These are phyloP conservation scores for Oegoconia quadripuncta DNA, from an alignment of 2,888 invertebrate genomes.

Conservation along the genomic window DNA sequence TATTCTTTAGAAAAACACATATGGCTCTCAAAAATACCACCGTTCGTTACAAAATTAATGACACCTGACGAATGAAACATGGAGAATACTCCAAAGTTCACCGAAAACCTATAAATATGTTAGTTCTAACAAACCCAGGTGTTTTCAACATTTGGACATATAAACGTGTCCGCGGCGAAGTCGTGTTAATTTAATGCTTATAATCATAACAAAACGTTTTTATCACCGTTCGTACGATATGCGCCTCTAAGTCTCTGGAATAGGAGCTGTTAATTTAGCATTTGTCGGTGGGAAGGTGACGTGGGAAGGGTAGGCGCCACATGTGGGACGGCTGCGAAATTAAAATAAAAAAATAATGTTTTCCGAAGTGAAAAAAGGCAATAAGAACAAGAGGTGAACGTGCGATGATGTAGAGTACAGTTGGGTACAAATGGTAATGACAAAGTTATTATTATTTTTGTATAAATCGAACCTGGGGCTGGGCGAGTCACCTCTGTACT, in stretches of 20 bases:
- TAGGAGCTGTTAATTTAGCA: slow-evolving; percentile 6
- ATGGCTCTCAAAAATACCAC: no score
- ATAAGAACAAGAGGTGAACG: slow-evolving; percentile 51
- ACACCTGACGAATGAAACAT: slow-evolving; percentile 12
- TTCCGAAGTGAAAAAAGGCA: slow-evolving; percentile 32
- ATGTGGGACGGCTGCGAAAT: slow-evolving; percentile 58
- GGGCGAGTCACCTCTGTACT: no score
- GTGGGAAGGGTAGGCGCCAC: slow-evolving; percentile 62
- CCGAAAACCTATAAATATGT: slow-evolving; percentile 39
- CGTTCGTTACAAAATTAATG: slow-evolving; percentile 3
- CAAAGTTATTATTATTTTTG: no score
- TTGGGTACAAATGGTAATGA: no score
- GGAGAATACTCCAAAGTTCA: neutral
- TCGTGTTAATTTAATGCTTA: slow-evolving; percentile 56
- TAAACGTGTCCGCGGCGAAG: slow-evolving; percentile 59
- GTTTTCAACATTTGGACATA: slow-evolving; percentile 47
- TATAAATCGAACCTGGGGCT: no score
- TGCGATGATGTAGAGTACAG: no score
- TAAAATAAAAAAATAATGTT: slow-evolving; percentile 40
- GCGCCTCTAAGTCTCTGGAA: slow-evolving; percentile 1
- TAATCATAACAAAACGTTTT: slow-evolving; percentile 10
- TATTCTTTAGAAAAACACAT: no score
- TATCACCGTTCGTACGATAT: neutral
- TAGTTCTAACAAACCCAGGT: slow-evolving; percentile 48
- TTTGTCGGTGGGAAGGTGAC: slow-evolving; percentile 30